Conservation (phyloP, 1,140 invertebrate species). For the Hyphantria cunea region DNA sequence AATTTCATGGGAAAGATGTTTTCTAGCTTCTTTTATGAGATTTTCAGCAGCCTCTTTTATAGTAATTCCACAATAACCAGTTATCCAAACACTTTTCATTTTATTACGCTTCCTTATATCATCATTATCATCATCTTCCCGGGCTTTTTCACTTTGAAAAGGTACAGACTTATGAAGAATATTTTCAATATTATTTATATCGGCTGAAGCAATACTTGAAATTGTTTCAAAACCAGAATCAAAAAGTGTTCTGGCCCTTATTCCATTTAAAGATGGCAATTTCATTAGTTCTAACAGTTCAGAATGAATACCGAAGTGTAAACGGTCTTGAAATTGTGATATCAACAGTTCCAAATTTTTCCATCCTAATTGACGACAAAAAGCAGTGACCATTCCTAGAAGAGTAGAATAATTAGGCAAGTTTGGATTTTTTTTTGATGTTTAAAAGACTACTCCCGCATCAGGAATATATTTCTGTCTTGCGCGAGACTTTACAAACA, state of each 20-base stretch:
- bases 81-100: constrained; percentile 90
- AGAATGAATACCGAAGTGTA: constrained; percentile 96
- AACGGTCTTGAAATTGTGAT: constrained; percentile 94
- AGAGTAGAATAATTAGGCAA: too few relatives aligned
- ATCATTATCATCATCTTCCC: constrained; percentile 86
- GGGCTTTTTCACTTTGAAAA: constrained; percentile 91
- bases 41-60: constrained; percentile 90
- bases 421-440: too few relatives aligned
- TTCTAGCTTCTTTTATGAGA: constrained; percentile 91
- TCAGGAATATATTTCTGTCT: too few relatives aligned
- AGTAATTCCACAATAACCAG: constrained; percentile 90
- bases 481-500: neutral
- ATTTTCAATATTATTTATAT: constrained; percentile 87
- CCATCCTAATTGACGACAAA: constrained; percentile 97
- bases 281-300: constrained; percentile 96
- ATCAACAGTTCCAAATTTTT: constrained; percentile 94
- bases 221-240: constrained; percentile 92
- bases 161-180: constrained; percentile 90
- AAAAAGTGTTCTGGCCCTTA: constrained; percentile 92
- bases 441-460: too few relatives aligned
- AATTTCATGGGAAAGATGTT: constrained; percentile 85
- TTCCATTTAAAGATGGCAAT: constrained; percentile 91
- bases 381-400: constrained; percentile 94
- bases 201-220: constrained; percentile 88
- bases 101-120: constrained; percentile 87